Conservation (phyloP, 2,797 vertebrate species). For the Podarcis siculus region DNA sequence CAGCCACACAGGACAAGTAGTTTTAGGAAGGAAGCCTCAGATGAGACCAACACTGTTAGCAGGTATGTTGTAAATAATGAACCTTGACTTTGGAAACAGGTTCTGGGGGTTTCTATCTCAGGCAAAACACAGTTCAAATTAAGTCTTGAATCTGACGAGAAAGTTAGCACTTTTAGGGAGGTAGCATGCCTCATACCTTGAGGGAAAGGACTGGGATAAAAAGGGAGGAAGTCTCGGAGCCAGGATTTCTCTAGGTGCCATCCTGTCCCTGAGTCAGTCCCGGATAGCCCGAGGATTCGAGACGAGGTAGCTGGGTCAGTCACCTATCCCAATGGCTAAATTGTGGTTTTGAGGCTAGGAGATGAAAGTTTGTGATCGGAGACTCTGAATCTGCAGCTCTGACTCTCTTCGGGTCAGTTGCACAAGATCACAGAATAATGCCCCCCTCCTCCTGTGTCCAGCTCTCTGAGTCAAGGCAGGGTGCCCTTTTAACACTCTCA, state of each 20-base stretch:
- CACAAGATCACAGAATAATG: background rate
- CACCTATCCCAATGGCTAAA: slow-evolving; percentile 8
- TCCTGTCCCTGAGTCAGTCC: slow-evolving; percentile 26
- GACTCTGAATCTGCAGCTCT: slow-evolving; percentile 34
- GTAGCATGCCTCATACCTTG: background rate
- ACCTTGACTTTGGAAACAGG: background rate
- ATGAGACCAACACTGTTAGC: background rate
- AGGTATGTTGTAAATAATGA: background rate
- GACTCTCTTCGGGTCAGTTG: slow-evolving; percentile 15
- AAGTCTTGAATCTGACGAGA: background rate
- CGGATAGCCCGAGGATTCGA: background rate
- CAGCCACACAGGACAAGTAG: too few relatives aligned
- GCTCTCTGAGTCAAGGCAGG: slow-evolving; percentile 30
- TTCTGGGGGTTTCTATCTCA: background rate
- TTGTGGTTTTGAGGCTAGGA: slow-evolving; percentile 24
- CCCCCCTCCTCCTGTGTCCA: background rate
- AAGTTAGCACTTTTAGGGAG: too few relatives aligned
- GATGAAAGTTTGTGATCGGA: slow-evolving; percentile 45
- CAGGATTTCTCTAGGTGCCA: slow-evolving; percentile 8
- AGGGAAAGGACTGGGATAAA: background rate
- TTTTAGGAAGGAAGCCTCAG: background rate
- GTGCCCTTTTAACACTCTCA: slow-evolving; percentile 1
- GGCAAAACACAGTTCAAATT: background rate
- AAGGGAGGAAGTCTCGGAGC: background rate
- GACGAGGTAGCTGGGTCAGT: slow-evolving; percentile 4